These are phyloP conservation scores for Telmatochromis sp. DNA, from an alignment of 2,113 vertebrate genomes.

Conservation along the genomic window DNA sequence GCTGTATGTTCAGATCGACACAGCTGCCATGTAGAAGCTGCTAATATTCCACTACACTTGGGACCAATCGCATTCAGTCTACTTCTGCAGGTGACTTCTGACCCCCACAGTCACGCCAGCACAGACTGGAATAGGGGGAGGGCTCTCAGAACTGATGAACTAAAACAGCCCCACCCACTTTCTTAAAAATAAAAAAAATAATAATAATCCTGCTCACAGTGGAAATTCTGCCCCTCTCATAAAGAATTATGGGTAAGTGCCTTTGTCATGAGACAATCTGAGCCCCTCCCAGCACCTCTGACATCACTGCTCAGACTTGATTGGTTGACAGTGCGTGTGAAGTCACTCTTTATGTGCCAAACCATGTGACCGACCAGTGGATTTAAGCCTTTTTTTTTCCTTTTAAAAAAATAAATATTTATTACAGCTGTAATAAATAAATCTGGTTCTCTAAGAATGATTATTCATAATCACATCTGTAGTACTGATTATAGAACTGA, in stretches of 20 bases:
- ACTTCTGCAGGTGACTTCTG: conserved; percentile 69
- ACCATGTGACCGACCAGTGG: conserved; percentile 15
- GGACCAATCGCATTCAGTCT: conserved; percentile 79
- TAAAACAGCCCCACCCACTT: background rate
- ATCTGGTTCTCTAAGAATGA: conserved; percentile 5
- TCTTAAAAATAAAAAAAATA: background rate
- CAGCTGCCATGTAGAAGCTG: conserved; percentile 81
- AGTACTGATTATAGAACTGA: background rate
- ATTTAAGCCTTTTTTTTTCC: background rate
- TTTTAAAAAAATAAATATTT: background rate
- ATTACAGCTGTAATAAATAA: conserved; percentile 65
- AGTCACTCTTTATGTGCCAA: conserved; percentile 44
- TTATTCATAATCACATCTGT: background rate
- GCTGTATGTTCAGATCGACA: conserved; percentile 93
- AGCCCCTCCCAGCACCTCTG: conserved; percentile 3
- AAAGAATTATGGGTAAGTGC: conserved; percentile 60
- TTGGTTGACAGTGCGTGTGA: conserved; percentile 2
- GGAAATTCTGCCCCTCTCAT: background rate
- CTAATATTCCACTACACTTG: conserved; percentile 29
- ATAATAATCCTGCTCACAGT: background rate
- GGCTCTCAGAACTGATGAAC: conserved; percentile 22
- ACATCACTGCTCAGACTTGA: conserved; percentile 17
- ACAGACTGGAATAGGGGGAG: conserved; percentile 9
- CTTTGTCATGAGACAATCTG: conserved; percentile 50
- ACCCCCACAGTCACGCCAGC: conserved; percentile 11